Evolutionary conservation across 2,113 vertebrate species (phyloP).

Genomic region (Heliornis fulica): DNA sequence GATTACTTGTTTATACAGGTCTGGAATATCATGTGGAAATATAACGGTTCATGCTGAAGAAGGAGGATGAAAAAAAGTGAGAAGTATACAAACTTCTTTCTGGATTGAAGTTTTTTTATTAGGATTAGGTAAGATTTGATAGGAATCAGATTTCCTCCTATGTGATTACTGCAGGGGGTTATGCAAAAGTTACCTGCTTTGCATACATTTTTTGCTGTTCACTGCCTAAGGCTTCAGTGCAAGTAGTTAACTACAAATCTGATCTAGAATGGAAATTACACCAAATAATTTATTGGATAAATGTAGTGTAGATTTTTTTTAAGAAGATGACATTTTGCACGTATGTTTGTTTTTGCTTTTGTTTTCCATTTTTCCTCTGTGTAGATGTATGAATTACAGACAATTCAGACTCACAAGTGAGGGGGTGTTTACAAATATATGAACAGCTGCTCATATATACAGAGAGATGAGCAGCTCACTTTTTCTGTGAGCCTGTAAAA

Average conservation of each 20-base stretch:
- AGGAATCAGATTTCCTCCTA: neutral
- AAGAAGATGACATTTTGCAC: neutral
- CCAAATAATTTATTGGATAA: neutral
- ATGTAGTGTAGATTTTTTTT: neutral
- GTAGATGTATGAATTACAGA: neutral
- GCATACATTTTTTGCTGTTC: neutral
- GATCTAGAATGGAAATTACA: neutral
- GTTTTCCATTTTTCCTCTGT: neutral
- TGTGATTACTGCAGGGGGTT: neutral
- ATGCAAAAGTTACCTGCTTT: neutral
- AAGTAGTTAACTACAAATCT: neutral
- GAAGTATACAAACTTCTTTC: neutral
- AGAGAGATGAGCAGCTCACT: neutral
- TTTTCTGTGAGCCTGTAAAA: neutral
- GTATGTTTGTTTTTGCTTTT: neutral
- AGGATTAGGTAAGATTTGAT: neutral
- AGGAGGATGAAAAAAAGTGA: neutral
- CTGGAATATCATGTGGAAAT: neutral
- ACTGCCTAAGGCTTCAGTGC: neutral
- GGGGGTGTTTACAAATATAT: neutral
- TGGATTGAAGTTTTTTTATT: neutral
- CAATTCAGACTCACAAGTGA: neutral
- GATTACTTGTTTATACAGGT: neutral
- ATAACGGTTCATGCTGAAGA: neutral
- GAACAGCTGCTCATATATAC: neutral